Conservation (phyloP, 2,113 vertebrate genomes). For the Motacilla tschutschensis region DNA sequence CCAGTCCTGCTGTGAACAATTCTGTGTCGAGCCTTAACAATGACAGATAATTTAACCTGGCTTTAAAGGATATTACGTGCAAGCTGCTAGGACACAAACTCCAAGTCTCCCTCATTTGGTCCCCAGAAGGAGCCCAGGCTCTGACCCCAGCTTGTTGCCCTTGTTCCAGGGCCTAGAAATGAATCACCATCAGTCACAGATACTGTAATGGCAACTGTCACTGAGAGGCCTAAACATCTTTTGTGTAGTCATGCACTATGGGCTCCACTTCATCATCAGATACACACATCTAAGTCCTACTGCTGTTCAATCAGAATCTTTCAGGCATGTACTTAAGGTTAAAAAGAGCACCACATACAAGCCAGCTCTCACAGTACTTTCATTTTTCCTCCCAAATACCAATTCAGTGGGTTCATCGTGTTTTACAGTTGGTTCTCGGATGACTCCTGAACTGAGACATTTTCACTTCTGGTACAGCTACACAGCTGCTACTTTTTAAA, state of each 20-base stretch:
- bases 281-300: not conserved
- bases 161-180: not conserved
- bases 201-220: not conserved
- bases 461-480: not conserved
- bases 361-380: not conserved
- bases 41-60: slow-evolving; percentile 8
- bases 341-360: not conserved
- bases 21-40: not conserved
- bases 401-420: not conserved
- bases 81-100: not conserved
- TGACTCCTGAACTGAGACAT: slow-evolving; percentile 41
- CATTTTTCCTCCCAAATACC: not conserved
- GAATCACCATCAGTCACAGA: not conserved
- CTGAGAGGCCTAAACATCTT: not conserved
- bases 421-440: slow-evolving; percentile 31
- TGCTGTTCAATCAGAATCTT: not conserved
- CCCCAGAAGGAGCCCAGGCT: not conserved
- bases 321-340: not conserved
- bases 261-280: not conserved
- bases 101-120: not conserved
- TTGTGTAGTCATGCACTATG: not conserved
- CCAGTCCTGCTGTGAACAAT: slow-evolving; percentile 26
- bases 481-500: slow-evolving; percentile 50
- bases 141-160: not conserved
- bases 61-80: not conserved